These are phyloP conservation scores for Psophia crepitans DNA, from an alignment of 2,113 vertebrate genomes.

Conservation along the genomic window DNA sequence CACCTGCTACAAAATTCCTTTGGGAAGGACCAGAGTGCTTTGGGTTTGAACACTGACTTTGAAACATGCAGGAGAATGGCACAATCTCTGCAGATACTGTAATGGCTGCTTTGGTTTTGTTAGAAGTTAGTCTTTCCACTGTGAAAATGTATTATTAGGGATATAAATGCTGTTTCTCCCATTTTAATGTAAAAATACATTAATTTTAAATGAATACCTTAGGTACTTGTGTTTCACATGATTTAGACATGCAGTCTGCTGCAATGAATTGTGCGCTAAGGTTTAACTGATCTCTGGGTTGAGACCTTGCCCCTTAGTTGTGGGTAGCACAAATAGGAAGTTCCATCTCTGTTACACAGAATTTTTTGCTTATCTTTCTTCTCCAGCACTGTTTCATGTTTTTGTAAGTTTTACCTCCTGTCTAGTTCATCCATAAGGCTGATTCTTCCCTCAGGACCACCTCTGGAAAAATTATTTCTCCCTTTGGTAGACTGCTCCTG, in stretches of 20 bases:
- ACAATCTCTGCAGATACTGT: background rate
- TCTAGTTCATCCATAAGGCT: background rate
- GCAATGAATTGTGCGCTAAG: background rate
- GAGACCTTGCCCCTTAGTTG: background rate
- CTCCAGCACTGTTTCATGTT: background rate
- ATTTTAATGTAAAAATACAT: background rate
- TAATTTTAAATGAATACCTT: background rate
- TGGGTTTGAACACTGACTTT: background rate
- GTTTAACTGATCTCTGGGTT: background rate
- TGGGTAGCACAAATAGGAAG: background rate
- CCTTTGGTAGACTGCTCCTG: background rate
- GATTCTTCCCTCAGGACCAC: background rate
- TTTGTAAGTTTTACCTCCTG: background rate
- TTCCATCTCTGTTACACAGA: background rate
- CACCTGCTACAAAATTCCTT: slow-evolving; percentile 54
- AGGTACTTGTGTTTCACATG: background rate
- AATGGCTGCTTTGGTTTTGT: background rate
- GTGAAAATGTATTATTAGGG: background rate
- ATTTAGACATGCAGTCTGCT: background rate
- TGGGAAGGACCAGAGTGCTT: background rate
- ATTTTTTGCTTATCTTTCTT: background rate
- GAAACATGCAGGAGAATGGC: background rate
- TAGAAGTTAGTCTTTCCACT: background rate
- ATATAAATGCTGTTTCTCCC: background rate
- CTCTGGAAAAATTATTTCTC: background rate